Conservation (phyloP, 53 echinoderm and acorn worm species). For the Crossaster papposus region DNA sequence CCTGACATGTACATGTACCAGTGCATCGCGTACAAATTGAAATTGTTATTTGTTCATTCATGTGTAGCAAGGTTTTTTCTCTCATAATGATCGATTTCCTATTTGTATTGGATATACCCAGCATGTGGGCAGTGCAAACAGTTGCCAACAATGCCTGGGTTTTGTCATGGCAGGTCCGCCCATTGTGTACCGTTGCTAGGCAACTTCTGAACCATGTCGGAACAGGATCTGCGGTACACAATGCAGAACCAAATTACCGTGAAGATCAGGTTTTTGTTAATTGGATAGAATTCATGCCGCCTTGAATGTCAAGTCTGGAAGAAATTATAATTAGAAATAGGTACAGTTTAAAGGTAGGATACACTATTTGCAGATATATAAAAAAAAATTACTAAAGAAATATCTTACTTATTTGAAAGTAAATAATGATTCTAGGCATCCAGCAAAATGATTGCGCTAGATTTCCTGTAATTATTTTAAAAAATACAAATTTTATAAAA, state of each 20-base stretch:
- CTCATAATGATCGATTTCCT: not conserved
- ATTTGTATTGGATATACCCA: slow-evolving; percentile 3
- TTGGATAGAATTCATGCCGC: not conserved
- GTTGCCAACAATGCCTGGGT: not conserved
- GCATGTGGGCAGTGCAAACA: slow-evolving; percentile 9
- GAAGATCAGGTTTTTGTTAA: not conserved
- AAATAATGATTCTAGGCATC: too few species aligned
- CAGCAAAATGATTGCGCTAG: too few species aligned
- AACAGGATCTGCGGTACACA: slow-evolving; percentile 3
- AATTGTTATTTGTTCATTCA: not conserved
- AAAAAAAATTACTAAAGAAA: too few species aligned
- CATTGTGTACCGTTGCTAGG: slow-evolving; percentile 2
- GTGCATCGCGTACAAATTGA: not conserved
- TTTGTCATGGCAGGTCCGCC: slow-evolving; percentile 3
- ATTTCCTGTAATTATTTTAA: too few species aligned
- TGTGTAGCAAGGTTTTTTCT: not conserved
- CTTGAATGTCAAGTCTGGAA: not conserved
- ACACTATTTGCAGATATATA: too few species aligned
- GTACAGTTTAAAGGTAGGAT: not conserved
- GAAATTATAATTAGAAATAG: not conserved
- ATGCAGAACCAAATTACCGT: not conserved
- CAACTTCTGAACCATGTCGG: not conserved
- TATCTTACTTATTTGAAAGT: too few species aligned
- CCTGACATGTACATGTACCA: not conserved
- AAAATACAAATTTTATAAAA: too few species aligned